Evolutionary conservation across 2,888 invertebrate genomes (phyloP).

Genomic region (Conomelus anceps): DNA sequence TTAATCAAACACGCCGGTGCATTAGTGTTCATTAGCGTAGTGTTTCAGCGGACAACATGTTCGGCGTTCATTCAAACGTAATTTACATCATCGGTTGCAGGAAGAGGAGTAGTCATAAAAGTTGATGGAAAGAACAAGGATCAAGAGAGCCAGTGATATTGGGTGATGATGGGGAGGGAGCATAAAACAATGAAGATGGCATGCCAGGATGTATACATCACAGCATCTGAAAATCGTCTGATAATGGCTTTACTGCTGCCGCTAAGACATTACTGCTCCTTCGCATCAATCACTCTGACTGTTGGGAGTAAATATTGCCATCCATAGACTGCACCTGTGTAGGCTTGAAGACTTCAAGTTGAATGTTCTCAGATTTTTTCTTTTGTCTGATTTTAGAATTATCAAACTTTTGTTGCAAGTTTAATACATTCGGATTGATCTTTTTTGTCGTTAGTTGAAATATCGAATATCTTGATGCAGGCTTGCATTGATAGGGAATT

Average conservation of each 20-base stretch:
- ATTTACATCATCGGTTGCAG: not conserved
- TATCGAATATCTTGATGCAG: too few relatives aligned
- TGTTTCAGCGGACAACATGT: not conserved
- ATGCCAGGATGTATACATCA: not conserved
- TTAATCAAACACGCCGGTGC: not conserved
- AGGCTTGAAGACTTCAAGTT: not conserved
- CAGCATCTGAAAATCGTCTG: not conserved
- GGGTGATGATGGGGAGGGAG: not conserved
- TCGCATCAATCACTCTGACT: not conserved
- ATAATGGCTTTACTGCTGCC: not conserved
- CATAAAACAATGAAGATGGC: not conserved
- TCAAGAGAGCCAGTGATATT: not conserved
- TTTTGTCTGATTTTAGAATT: too few relatives aligned
- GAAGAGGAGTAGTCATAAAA: not conserved
- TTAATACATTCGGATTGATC: too few relatives aligned
- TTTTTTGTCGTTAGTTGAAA: too few relatives aligned
- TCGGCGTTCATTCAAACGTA: not conserved
- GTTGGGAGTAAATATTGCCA: not conserved
- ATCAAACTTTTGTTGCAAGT: too few relatives aligned
- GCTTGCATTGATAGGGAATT: too few relatives aligned
- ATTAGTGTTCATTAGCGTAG: not conserved
- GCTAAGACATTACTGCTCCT: not conserved
- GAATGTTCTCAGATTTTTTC: not conserved
- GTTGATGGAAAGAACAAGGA: not conserved
- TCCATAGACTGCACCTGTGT: too few relatives aligned